Base-by-base conservation (phyloP, 2,113 vertebrate genomes). In the Sylvilagus bachmani region DNA sequence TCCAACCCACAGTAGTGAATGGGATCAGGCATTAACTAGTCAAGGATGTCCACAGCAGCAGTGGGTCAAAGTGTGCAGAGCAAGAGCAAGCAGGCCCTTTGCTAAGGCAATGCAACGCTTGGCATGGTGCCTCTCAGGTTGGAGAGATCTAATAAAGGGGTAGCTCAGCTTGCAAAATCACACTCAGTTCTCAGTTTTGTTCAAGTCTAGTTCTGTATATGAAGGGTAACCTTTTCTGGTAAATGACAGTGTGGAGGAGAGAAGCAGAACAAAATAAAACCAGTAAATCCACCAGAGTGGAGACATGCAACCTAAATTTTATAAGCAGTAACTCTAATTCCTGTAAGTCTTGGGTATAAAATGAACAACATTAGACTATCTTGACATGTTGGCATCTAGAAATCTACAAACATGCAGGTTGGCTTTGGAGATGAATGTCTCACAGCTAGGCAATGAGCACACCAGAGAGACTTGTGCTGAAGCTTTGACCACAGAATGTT, bases 241-340 rank as follows among this genome's bases (percentile, higher is more conserved):
- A 92, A 27, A 9, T 61, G 6, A 11, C 17, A 22, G 2, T 27
- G 7, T 70, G 5, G 16, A 80, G 12, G 29, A 53, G 70, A 85
- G 64, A 74, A 77, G 2, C 21, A 82, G n/a, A 29, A 36, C 21
- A 81, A 88, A 90, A 75, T 17, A 86, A 8, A 5, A 62, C 67
- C 5, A 49, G 36, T 62, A 92, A 96, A 91, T 61, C 27, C 24
- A 78, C 36, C 51, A 74, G 51, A 70, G 6, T 17, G 16, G 16
- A 80, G 74, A 29, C 19, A 24, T 75, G n/a, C 12, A 75, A 27
- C 74, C 51, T 58, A 49, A 17, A 16, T 61, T 44, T 82, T 81
- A 38, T 36, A 80, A 33, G 33, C 31, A 70, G n/a, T 69, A 87
- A 64, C 16, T 90, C 86, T 38, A 61, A 91, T 55, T 62, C 51